Evolutionary conservation across 2,113 vertebrate genomes (phyloP), one percentile per base, ranked within the genome.

Genomic region (Thunnus maccoyii): DNA sequence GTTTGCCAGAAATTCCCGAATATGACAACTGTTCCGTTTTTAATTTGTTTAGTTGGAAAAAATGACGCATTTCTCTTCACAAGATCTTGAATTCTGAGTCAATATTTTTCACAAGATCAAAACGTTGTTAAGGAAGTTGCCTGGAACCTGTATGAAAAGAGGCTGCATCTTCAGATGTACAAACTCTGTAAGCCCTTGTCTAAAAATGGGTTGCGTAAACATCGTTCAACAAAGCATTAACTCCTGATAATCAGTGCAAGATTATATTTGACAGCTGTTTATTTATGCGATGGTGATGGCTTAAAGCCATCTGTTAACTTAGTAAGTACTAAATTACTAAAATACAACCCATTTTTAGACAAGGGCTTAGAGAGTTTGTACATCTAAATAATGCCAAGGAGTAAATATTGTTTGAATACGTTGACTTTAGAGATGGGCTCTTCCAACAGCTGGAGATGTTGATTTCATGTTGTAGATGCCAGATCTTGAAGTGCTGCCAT

Each of bases 401-500:
- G 47, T 72, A 71, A 82, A 82, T 52, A 47, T 20, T 57, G 30
- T 75, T 64, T 32, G 69, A 55, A 51, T 36, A 36, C 25, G 27
- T 17, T 82, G 25, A 50, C 57, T 60, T 41, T 10, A 8, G 16
- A 57, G 62, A 13, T 9, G 4, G 3, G 48, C 48, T 61, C 58
- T 25, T 67, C 3, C 14, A 62, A 46, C 56, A 62, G 69, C 76
- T 73, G 60, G 54, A 69, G n/a, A 82, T 80, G 25, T 51, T 84
- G 51, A 60, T 65, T 76, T 67, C 44, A 70, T 58, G 2, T 47
- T 55, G 10, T 32, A 56, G 46, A 62, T 51, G 47, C 60, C 78
- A 82, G n/a, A 64, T 74, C 60, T 47, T 78, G 69, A 90, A 89
- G 50, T 76, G 73, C 30, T 83, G 66, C 63, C 75, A 76, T 75